Percentiles rank a stretch among this genome's conserved stretches.
phyloP scores from a whole-genome alignment of 2,113 vertebrate genomes.

The Ageneiosus marmoratus region DNA sequence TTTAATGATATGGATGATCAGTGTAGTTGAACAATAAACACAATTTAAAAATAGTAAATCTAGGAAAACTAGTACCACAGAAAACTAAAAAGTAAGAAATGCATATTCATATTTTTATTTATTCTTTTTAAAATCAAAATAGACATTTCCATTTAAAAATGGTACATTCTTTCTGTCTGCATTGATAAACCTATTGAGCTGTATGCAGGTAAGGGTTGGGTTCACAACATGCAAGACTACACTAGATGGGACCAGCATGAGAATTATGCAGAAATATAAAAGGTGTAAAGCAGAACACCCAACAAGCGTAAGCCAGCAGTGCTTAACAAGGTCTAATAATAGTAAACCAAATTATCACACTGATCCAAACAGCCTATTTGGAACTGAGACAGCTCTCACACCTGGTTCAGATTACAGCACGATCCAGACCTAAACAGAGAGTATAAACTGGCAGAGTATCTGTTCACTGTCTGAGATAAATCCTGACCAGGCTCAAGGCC shows the following conservation, averaged over 20 bases:
- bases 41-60: no score
- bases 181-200: background rate
- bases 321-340: background rate
- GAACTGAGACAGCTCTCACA: background rate
- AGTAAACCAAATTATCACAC: background rate
- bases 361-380: conserved; percentile 5
- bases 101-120: no score
- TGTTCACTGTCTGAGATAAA: background rate
- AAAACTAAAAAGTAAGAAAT: no score
- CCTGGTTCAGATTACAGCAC: background rate
- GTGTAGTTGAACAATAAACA: no score
- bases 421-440: background rate
- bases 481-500: background rate
- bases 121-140: no score
- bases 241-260: background rate
- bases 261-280: background rate
- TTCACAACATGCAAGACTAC: background rate
- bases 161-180: background rate
- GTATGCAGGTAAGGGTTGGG: background rate
- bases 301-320: background rate
- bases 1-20: no score
- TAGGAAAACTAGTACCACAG: no score
- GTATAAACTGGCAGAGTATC: background rate
- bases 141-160: no score
- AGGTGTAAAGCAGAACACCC: background rate